Percentiles rank a stretch among this genome's conserved stretches.
These are phyloP conservation scores for Cerastoderma edule DNA, from an alignment of 2,888 invertebrate genomes.

Conservation along the genomic window DNA sequence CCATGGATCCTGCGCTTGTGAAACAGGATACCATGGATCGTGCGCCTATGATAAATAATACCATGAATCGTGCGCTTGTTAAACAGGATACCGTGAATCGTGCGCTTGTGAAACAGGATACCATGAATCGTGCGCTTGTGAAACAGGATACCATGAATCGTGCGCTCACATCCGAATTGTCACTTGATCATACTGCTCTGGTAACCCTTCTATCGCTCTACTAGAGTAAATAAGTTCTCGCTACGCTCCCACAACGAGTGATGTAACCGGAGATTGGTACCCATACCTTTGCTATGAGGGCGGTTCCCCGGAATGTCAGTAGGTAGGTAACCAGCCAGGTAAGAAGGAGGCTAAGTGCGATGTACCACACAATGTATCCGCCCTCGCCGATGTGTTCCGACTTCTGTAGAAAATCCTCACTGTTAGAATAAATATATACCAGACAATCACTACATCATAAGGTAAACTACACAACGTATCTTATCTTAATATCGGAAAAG, in stretches of 20 bases:
- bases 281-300: constrained; percentile 75
- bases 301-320: constrained; percentile 70
- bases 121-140: not conserved
- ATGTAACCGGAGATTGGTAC: not conserved
- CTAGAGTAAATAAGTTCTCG: not conserved
- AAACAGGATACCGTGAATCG: no score
- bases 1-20: no score
- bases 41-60: no score
- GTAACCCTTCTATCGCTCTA: not conserved
- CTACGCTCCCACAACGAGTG: not conserved
- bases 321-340: constrained; percentile 75
- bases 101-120: no score
- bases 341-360: constrained; percentile 70
- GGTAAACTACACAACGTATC: not conserved
- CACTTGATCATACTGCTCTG: no score
- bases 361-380: constrained; percentile 76
- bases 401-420: constrained; percentile 73
- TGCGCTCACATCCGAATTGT: no score
- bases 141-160: no score
- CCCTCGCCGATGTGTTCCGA: constrained; percentile 72
- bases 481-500: no score
- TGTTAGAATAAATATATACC: constrained; percentile 41
- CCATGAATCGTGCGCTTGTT: no score
- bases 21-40: no score
- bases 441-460: not conserved